Conservation (phyloP, 1,140 invertebrate genomes). For the Babylonia areolata region DNA sequence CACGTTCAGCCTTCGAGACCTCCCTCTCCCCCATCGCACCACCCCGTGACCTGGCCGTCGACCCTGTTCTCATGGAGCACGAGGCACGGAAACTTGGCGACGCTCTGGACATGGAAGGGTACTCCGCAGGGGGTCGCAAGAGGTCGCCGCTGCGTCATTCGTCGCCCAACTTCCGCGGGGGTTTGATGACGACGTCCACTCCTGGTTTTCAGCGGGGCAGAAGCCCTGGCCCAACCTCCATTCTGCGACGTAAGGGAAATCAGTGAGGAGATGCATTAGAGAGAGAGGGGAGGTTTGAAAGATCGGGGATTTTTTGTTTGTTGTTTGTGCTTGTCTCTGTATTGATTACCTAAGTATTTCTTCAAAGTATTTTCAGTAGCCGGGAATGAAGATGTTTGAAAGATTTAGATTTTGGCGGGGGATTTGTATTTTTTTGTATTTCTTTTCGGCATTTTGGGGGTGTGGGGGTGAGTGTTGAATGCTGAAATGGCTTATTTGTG, state of each 20-base stretch:
- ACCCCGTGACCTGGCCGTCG: slow-evolving; percentile 86
- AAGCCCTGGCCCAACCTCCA: neutral
- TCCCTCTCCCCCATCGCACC: slow-evolving; percentile 88
- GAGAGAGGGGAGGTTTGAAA: neutral
- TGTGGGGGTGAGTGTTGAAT: too few species aligned
- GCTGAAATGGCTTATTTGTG: too few species aligned
- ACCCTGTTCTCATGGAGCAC: slow-evolving; percentile 82
- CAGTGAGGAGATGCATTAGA: neutral
- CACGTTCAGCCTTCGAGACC: slow-evolving; percentile 84
- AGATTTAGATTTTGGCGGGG: too few species aligned
- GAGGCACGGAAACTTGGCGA: slow-evolving; percentile 88
- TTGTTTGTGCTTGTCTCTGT: neutral
- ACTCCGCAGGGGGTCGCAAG: slow-evolving; percentile 44
- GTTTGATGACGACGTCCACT: neutral
- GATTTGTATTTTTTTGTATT: neutral
- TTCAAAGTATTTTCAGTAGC: neutral
- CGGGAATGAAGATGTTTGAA: too few species aligned
- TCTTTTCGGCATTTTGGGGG: too few species aligned
- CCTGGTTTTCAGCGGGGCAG: neutral
- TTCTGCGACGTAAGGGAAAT: slow-evolving; percentile 8
- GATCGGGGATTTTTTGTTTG: neutral
- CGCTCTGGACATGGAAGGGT: slow-evolving; percentile 54
- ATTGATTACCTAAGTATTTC: neutral
- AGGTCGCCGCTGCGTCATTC: slow-evolving; percentile 64
- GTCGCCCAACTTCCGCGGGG: neutral